These are phyloP conservation scores for Amblyopsis rosae DNA, from an alignment of 2,113 vertebrate genomes.

Conservation along the genomic window DNA sequence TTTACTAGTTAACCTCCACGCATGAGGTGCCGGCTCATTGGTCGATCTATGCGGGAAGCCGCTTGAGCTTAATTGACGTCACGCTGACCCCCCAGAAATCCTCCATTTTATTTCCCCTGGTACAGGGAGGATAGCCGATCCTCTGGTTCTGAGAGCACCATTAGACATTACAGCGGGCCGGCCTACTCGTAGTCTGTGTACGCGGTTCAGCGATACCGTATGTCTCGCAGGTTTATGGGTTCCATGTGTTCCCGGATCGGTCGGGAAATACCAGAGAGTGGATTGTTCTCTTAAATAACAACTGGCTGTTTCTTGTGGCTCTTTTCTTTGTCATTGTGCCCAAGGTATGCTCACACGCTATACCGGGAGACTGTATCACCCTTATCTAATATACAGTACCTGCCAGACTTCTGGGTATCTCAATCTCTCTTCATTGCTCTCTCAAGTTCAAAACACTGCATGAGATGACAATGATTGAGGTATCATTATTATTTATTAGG, in stretches of 20 bases:
- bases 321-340: neutral
- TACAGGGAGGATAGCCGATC: slow-evolving; percentile 27
- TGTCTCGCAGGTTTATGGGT: slow-evolving; percentile 52
- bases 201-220: slow-evolving; percentile 29
- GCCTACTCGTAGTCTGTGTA: slow-evolving; percentile 16
- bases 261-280: slow-evolving; percentile 44
- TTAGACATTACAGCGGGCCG: slow-evolving; percentile 17
- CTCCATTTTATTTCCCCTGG: slow-evolving; percentile 28
- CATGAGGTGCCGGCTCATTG: slow-evolving; percentile 31
- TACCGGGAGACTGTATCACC: neutral
- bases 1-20: slow-evolving; percentile 23
- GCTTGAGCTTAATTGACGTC: neutral
- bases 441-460: neutral
- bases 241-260: slow-evolving; percentile 62
- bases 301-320: slow-evolving; percentile 20
- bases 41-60: neutral
- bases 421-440: too few relatives aligned
- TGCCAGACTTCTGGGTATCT: slow-evolving; percentile 11
- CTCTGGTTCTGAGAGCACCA: slow-evolving; percentile 5
- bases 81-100: slow-evolving; percentile 30
- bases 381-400: neutral
- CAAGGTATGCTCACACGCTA: slow-evolving; percentile 49
- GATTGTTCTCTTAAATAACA: slow-evolving; percentile 63
- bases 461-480: neutral
- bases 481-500: too few relatives aligned